Percentiles rank a stretch among this genome's conserved stretches.
These are phyloP conservation scores for Chamaea fasciata DNA, from an alignment of 2,113 vertebrate species.

Conservation along the genomic window DNA sequence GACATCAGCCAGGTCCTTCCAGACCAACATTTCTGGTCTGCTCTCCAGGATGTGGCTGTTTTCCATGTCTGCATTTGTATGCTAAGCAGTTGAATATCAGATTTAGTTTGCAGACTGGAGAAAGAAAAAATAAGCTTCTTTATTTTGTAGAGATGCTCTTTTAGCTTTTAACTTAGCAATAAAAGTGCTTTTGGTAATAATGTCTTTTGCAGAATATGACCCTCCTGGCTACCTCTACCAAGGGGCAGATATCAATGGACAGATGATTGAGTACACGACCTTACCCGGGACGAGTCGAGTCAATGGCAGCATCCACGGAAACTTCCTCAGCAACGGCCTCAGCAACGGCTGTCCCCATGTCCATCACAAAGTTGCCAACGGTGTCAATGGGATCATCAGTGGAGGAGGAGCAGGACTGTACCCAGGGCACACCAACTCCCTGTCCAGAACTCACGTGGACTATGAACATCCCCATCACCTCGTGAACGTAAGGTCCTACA, in stretches of 20 bases:
- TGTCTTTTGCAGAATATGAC: slow-evolving; percentile 80
- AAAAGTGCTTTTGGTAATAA: rapidly evolving
- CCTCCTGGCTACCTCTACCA: slow-evolving; percentile 89
- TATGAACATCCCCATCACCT: slow-evolving; percentile 81
- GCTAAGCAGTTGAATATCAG: neutral
- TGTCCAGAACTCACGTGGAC: slow-evolving; percentile 69
- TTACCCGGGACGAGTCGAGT: slow-evolving; percentile 74
- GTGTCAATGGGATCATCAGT: slow-evolving; percentile 66
- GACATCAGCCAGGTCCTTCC: neutral
- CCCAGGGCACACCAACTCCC: slow-evolving; percentile 58
- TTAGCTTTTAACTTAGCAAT: neutral
- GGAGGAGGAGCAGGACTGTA: slow-evolving; percentile 69
- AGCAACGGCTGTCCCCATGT: slow-evolving; percentile 81
- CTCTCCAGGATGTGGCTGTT: neutral
- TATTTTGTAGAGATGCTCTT: rapidly evolving
- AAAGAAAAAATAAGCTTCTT: neutral
- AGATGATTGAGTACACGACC: slow-evolving; percentile 83
- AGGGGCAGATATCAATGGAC: slow-evolving; percentile 81
- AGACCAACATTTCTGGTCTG: neutral
- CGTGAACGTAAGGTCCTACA: slow-evolving; percentile 79
- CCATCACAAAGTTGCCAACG: slow-evolving; percentile 81
- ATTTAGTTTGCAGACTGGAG: neutral
- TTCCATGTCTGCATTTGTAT: neutral
- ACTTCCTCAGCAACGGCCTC: slow-evolving; percentile 73
- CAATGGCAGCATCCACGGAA: slow-evolving; percentile 76